These are phyloP conservation scores for Synanthedon andrenaeformis DNA, from an alignment of 2,888 invertebrate species.

Conservation along the genomic window DNA sequence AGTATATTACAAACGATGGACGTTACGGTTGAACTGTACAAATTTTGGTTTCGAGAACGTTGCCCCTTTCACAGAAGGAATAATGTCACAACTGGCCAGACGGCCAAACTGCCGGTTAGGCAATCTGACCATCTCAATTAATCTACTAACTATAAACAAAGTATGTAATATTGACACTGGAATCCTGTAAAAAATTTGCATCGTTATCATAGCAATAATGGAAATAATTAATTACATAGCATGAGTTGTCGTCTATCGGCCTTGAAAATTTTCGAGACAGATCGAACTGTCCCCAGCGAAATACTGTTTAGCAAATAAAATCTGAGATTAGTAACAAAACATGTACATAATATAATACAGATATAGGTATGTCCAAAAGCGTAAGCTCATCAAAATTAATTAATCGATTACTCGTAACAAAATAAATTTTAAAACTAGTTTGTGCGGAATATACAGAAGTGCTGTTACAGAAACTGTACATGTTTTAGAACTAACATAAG, in stretches of 20 bases:
- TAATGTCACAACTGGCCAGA: constrained; percentile 83
- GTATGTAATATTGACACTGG: constrained; percentile 45
- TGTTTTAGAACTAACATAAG: constrained; percentile 72
- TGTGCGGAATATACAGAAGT: constrained; percentile 71
- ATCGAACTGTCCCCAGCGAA: constrained; percentile 43
- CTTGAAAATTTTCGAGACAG: constrained; percentile 24
- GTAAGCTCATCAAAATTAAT: constrained; percentile 67
- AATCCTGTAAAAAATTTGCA: constrained; percentile 66
- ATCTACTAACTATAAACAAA: constrained; percentile 50
- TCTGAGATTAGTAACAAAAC: constrained; percentile 70
- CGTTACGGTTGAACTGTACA: constrained; percentile 65
- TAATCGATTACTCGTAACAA: constrained; percentile 58
- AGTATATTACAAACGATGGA: constrained; percentile 70
- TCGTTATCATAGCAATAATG: constrained; percentile 55
- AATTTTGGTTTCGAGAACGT: constrained; percentile 74
- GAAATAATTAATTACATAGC: constrained; percentile 27
- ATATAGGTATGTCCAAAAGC: constrained; percentile 65
- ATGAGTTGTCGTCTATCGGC: constrained; percentile 61
- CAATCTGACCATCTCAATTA: constrained; percentile 59
- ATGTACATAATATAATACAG: constrained; percentile 67
- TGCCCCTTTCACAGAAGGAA: constrained; percentile 89
- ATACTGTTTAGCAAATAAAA: constrained; percentile 44
- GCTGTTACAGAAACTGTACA: constrained; percentile 71
- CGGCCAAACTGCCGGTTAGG: constrained; percentile 61
- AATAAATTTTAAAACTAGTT: constrained; percentile 66